Evolutionary conservation across 2,113 vertebrate species (phyloP).

Genomic region (Microtus oregoni): DNA sequence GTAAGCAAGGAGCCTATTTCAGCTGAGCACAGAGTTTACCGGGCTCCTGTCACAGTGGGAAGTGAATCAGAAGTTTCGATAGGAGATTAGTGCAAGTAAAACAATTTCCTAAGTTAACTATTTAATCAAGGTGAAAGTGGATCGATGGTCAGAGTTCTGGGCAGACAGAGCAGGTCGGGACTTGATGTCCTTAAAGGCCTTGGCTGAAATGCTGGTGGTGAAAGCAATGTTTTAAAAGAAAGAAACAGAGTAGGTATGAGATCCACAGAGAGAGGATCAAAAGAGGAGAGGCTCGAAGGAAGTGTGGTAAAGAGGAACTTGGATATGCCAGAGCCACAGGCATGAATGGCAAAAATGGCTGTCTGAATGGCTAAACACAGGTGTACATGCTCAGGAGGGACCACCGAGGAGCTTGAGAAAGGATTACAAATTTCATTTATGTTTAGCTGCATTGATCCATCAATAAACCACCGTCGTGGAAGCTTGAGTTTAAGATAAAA

Average conservation of each 20-base stretch:
- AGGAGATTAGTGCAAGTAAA: background rate
- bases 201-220: background rate
- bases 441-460: background rate
- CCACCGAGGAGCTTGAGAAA: background rate
- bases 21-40: background rate
- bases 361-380: background rate
- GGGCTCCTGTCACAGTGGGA: background rate
- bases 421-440: background rate
- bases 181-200: background rate
- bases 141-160: background rate
- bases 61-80: background rate
- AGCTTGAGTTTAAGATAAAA: background rate
- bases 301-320: background rate
- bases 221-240: background rate
- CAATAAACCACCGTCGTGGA: background rate
- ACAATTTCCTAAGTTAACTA: background rate
- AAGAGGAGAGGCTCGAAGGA: background rate
- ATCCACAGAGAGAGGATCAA: background rate
- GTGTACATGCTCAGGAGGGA: background rate
- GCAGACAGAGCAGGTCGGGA: too few relatives aligned
- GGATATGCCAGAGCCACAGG: accelerated
- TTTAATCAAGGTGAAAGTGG: background rate
- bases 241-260: background rate
- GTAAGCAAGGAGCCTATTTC: background rate
- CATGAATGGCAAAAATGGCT: background rate